Evolutionary conservation across 1,140 invertebrate genomes (phyloP), one percentile per base, ranked within the genome.

Genomic region (Atta texana): DNA sequence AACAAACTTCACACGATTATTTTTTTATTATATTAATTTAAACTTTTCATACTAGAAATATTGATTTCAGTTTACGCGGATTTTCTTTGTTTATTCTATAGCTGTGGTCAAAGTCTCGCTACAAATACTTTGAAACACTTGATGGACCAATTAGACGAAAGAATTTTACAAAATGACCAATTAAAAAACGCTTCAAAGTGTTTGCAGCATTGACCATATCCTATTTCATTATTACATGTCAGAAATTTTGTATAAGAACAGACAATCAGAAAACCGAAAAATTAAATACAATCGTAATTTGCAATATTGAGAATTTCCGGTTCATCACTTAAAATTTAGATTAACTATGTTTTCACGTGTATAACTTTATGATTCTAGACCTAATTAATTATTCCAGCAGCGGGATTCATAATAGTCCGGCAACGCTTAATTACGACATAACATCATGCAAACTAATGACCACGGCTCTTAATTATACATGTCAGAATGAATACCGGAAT

Each of bases 381-480:
- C 63, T 89, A 90, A 90, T 87, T 89, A 89, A 87, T 84, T 61
- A 78, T 87, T 84, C 68, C 59, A 74, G 74, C 31, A 64, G 44
- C 53, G 51, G 75, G 86, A 69, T 69, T 84, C 69, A n/a, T 68
- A 77, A 69, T 76, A 75, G 68, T 89, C 51, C 51, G 12, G 18
- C 28, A 68, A 49, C 16, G 16, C 39, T 49, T 90, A 87, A 90
- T 89, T 90, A 87, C 49, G 81, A 57, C 39, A 21, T 51, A 72
- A 55, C 63, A 72, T 21, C 51, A 44, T 68, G 28, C 31, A 49
- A 53, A 66, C 57, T 87, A 89, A 89, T 90, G 76, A 85, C 24
- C 51, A 59, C 21, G 14, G 63, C 21, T 87, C n/a, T 72, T 90
- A 90, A 90, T 90, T 90, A 89, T n/a, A 21, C 64, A 69, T 39